Percentiles rank a stretch among this genome's conserved stretches.
Conservation (phyloP, 2,113 vertebrate genomes). For the Carollia perspicillata region DNA sequence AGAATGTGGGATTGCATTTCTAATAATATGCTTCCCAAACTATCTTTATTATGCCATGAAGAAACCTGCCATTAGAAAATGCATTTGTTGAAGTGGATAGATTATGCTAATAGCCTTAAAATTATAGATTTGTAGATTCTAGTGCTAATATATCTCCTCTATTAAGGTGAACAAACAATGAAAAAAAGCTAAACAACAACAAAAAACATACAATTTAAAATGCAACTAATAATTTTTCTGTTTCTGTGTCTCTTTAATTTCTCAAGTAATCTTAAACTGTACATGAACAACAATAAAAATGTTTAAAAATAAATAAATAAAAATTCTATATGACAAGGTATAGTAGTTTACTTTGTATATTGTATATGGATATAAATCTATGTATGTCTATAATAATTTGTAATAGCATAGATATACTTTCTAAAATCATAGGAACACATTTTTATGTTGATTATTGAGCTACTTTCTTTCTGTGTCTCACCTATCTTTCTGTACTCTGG, state of each 20-base stretch:
- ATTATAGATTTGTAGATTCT: constrained; percentile 4
- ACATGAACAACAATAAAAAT: no score
- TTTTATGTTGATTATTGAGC: not conserved
- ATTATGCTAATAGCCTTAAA: constrained; percentile 14
- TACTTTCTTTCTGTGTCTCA: not conserved
- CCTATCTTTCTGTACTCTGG: not conserved
- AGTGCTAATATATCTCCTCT: not conserved
- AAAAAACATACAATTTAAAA: not conserved
- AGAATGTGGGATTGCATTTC: constrained; percentile 26
- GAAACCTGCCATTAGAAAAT: constrained; percentile 2
- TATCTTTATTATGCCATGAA: not conserved
- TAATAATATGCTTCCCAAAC: constrained; percentile 37
- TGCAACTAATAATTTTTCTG: not conserved
- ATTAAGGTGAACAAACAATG: not conserved
- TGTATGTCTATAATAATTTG: not conserved
- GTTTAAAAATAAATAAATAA: not conserved
- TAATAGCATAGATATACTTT: not conserved
- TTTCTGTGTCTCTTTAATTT: not conserved
- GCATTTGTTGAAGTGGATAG: constrained; percentile 22
- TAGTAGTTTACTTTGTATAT: not conserved
- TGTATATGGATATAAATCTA: not conserved
- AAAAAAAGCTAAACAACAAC: not conserved
- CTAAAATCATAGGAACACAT: not conserved
- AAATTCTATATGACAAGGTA: not conserved
- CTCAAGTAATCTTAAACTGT: not conserved